Percentiles rank a stretch among this genome's conserved stretches.
These are phyloP conservation scores for Euproctis similis DNA, from an alignment of 2,888 invertebrate species.

Conservation along the genomic window DNA sequence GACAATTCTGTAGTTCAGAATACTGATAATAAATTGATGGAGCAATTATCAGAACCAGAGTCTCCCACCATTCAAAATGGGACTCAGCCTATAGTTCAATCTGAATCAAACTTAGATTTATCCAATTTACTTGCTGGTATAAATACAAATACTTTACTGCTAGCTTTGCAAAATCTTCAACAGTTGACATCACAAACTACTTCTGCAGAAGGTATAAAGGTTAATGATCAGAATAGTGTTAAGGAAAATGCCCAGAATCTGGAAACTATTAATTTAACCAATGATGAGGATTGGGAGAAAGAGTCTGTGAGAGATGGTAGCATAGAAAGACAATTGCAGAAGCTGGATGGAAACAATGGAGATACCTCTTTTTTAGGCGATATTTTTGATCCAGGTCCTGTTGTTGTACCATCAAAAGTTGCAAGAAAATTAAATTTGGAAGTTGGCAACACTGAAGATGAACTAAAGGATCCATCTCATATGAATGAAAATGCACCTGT, in stretches of 20 bases:
- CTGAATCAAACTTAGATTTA: conserved; percentile 38
- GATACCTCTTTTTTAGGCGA: conserved; percentile 68
- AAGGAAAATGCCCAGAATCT: conserved; percentile 21
- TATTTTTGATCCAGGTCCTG: conserved; percentile 66
- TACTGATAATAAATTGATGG: conserved; percentile 6
- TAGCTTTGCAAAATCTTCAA: conserved; percentile 65
- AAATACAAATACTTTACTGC: conserved; percentile 54
- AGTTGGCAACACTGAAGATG: conserved; percentile 35
- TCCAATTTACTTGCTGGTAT: conserved; percentile 53
- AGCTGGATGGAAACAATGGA: conserved; percentile 50
- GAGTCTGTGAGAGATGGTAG: conserved; percentile 56
- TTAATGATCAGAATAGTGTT: conserved; percentile 13
- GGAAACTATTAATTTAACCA: conserved; percentile 62
- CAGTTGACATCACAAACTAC: conserved; percentile 41
- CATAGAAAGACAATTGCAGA: conserved; percentile 55
- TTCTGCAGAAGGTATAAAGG: conserved; percentile 14
- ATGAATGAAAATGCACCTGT: conserved; percentile 52
- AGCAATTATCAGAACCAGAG: conserved; percentile 7
- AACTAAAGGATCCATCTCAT: conserved; percentile 26
- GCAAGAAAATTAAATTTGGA: conserved; percentile 49
- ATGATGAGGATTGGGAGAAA: conserved; percentile 65
- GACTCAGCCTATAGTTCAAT: conserved; percentile 9
- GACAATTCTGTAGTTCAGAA: conserved; percentile 2
- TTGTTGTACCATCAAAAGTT: conserved; percentile 39
- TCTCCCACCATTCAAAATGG: conserved; percentile 19